Evolutionary conservation across 2,888 invertebrate genomes (phyloP), one percentile per base, ranked within the genome.

Genomic region (Drosophila nr. fundita): DNA sequence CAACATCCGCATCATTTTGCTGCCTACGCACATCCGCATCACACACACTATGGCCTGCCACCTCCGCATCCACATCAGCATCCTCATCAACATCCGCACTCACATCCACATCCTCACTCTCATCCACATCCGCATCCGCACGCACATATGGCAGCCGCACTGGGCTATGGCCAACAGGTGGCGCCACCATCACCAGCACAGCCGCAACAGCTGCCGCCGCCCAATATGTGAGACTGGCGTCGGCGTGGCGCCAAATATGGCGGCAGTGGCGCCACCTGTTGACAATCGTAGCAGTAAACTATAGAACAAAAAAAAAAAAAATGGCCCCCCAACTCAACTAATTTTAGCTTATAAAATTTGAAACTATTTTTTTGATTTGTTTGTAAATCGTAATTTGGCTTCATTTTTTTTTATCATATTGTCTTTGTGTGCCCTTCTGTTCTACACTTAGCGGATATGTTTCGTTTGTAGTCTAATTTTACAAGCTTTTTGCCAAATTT

Each of bases 401-500:
- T 15, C 15, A 24, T 40, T 45, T 53, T 45, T 53, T 36, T 57
- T 65, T 61, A 65, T 40, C 66, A 60, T 68, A 68, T 76, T 76
- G 77, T 73, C 73, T 42, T 55, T 76, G 63, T 60, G 11, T 11
- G 45, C 68, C 24, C 58, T 21, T 66, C 72, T 63, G 65, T 72
- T 69, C 72, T 45, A 24, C 45, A 45, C 45, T 66, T 75, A 77
- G 78, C 75, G 57, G 74, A 70, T 72, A 48, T 78, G 69, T 80
- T 87, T 87, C 76, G 72, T 76, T 87, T 82, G 76, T 86, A 86
- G 86, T 83, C 76, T 87, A 90, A 87, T 90, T 87, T 86, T 87
- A 89, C 73, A 80, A 82, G 86, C 90, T 89, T 86, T 83, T 88
- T 86, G 83, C 80, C 89, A 89, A 89, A 88, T 89, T 76, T 91